Evolutionary conservation across 2,797 vertebrate species (phyloP).

Genomic region (Antrozous pallidus): DNA sequence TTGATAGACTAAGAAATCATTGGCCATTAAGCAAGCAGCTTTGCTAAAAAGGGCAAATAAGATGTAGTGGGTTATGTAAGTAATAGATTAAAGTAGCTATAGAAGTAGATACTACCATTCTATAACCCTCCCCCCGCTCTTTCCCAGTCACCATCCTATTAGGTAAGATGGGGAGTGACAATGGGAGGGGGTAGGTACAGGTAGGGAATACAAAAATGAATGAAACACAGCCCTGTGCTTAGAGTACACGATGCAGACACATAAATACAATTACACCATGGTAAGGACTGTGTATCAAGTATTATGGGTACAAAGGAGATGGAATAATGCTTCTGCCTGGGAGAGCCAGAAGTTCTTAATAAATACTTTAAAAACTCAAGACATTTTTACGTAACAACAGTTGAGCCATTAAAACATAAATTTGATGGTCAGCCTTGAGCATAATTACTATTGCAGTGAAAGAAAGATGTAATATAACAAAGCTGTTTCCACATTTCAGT

Average conservation of each 20-base stretch:
- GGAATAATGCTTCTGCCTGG: neutral
- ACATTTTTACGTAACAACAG: conserved; percentile 4
- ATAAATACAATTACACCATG: neutral
- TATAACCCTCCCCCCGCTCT: neutral
- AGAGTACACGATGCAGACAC: neutral
- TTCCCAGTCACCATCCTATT: neutral
- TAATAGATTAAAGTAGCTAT: neutral
- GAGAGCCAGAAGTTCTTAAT: neutral
- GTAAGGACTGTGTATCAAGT: neutral
- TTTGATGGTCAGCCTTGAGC: conserved; percentile 32
- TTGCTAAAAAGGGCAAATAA: neutral
- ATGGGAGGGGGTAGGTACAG: neutral
- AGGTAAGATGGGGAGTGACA: neutral
- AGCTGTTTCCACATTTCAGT: conserved; percentile 43
- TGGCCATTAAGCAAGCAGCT: neutral
- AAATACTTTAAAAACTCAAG: conserved; percentile 3
- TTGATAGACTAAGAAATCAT: neutral
- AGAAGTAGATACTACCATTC: neutral
- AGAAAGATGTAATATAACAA: conserved; percentile 32
- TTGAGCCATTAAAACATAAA: conserved; percentile 23
- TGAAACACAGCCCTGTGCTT: neutral
- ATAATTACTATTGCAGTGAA: neutral
- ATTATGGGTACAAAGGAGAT: neutral
- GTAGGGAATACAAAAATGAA: neutral
- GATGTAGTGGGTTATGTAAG: neutral